Evolutionary conservation across 1,140 invertebrate genomes (phyloP).

Genomic region (Bombus affinis): DNA sequence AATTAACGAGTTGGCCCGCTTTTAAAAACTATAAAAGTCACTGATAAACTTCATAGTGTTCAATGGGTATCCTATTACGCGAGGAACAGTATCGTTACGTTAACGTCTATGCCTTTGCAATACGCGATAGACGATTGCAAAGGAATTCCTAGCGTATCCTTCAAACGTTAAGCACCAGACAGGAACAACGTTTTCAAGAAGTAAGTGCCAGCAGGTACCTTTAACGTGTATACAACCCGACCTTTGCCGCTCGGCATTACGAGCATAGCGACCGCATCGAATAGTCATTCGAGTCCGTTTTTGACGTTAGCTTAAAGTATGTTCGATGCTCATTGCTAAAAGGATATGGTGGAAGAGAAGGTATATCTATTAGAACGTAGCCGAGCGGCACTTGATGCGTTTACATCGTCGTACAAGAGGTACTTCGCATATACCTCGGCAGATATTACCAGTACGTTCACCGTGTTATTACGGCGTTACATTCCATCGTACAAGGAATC

Average conservation of each 20-base stretch:
- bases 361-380: slow-evolving; percentile 68
- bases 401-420: slow-evolving; percentile 56
- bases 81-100: neutral
- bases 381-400: slow-evolving; percentile 55
- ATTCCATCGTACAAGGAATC: slow-evolving; percentile 65
- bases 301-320: slow-evolving; percentile 58
- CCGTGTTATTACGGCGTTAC: slow-evolving; percentile 73
- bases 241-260: neutral
- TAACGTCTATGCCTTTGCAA: neutral
- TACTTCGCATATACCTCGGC: slow-evolving; percentile 34
- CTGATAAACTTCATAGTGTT: neutral
- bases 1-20: neutral
- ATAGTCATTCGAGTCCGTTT: slow-evolving; percentile 52
- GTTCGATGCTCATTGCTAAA: slow-evolving; percentile 47
- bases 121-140: neutral
- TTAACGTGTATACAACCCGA: slow-evolving; percentile 13
- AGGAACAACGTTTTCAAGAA: slow-evolving; percentile 62
- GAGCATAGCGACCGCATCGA: slow-evolving; percentile 45
- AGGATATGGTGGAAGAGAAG: slow-evolving; percentile 26
- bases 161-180: slow-evolving; percentile 63
- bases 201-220: slow-evolving; percentile 37
- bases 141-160: slow-evolving; percentile 29
- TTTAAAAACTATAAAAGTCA: neutral
- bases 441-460: slow-evolving; percentile 63
- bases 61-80: neutral